These are phyloP conservation scores for Diglossa cyanea DNA, from an alignment of 2,797 vertebrate genomes.

Conservation along the genomic window DNA sequence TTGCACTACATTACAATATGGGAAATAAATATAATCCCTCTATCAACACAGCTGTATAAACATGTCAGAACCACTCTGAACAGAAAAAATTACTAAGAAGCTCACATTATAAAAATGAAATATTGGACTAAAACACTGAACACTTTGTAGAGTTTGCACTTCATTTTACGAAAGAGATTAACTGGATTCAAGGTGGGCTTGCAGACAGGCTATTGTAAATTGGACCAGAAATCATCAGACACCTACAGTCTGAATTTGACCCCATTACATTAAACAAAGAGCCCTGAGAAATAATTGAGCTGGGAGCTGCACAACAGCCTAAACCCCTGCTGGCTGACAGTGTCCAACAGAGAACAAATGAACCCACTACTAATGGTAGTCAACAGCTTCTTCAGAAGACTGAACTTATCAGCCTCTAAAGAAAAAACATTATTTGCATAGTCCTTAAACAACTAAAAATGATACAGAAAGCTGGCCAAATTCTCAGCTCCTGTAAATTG, in stretches of 20 bases:
- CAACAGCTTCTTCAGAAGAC: slow-evolving; percentile 62
- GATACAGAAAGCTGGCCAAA: not conserved
- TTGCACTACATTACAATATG: not conserved
- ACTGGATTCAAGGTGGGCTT: slow-evolving; percentile 36
- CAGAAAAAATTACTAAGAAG: not conserved
- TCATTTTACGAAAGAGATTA: slow-evolving; percentile 44
- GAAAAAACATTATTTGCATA: not conserved
- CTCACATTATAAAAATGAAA: slow-evolving; percentile 13
- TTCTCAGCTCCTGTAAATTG: not conserved
- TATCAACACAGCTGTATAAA: not conserved
- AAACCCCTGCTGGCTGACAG: slow-evolving; percentile 59
- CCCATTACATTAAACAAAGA: slow-evolving; percentile 71
- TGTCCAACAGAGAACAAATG: slow-evolving; percentile 68
- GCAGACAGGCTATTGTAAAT: slow-evolving; percentile 57
- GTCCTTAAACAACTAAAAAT: not conserved
- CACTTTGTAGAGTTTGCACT: slow-evolving; percentile 21
- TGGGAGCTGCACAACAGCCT: slow-evolving; percentile 55
- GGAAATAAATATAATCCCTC: not conserved
- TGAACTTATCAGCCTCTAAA: slow-evolving; percentile 40
- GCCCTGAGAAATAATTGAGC: slow-evolving; percentile 65
- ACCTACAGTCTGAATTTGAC: slow-evolving; percentile 58
- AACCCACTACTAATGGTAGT: slow-evolving; percentile 65
- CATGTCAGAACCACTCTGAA: not conserved
- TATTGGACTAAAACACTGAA: not conserved
- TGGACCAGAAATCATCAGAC: slow-evolving; percentile 57